Evolutionary conservation across 2,113 vertebrate genomes (phyloP).

Genomic region (Puma concolor): DNA sequence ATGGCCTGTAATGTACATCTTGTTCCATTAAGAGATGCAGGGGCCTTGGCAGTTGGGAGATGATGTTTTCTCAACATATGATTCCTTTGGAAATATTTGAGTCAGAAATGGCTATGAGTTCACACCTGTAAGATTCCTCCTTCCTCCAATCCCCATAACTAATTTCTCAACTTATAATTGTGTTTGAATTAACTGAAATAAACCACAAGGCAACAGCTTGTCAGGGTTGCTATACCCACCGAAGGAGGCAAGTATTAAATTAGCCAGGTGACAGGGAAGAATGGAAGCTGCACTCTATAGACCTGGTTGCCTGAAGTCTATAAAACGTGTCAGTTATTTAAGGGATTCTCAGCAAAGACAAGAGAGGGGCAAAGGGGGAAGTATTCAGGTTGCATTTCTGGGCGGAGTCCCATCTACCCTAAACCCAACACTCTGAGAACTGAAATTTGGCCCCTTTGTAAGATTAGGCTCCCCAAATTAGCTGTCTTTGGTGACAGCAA

Average conservation of each 20-base stretch:
- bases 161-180: slow-evolving; percentile 87
- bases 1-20: neutral
- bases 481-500: slow-evolving; percentile 80
- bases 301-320: slow-evolving; percentile 72
- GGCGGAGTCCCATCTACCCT: slow-evolving; percentile 78
- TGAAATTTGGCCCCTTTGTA: slow-evolving; percentile 83
- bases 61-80: neutral
- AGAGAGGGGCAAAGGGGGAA: slow-evolving; percentile 71
- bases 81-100: slow-evolving; percentile 13
- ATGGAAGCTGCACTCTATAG: neutral
- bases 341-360: slow-evolving; percentile 73
- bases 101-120: slow-evolving; percentile 68
- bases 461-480: slow-evolving; percentile 82
- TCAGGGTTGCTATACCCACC: slow-evolving; percentile 60
- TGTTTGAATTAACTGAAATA: slow-evolving; percentile 87
- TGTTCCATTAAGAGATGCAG: neutral
- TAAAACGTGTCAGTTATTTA: slow-evolving; percentile 80
- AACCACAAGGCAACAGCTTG: slow-evolving; percentile 81
- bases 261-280: slow-evolving; percentile 80
- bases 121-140: slow-evolving; percentile 75
- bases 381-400: slow-evolving; percentile 80
- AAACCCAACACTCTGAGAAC: slow-evolving; percentile 87
- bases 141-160: slow-evolving; percentile 68
- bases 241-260: slow-evolving; percentile 80
- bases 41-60: neutral